Conservation (phyloP, 2,797 vertebrate species). For the Myoxocephalus aenaeus region DNA sequence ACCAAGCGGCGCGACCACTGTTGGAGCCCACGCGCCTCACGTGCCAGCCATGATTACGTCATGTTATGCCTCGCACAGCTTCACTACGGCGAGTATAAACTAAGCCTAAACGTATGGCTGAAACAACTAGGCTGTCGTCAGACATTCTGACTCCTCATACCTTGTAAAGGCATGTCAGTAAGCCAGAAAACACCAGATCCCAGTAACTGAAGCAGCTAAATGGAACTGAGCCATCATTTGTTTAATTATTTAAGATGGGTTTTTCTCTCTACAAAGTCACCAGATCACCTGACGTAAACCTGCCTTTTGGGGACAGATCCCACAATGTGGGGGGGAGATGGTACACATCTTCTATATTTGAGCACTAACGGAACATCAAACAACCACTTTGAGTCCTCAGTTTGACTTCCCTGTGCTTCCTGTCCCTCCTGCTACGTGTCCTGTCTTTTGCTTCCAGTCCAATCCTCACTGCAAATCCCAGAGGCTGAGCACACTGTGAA, state of each 20-base stretch:
- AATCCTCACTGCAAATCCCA: background rate
- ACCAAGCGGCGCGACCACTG: no score
- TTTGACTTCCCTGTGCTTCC: constrained; percentile 12
- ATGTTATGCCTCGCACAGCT: no score
- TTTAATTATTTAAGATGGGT: background rate
- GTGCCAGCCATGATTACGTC: no score
- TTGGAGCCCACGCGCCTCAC: no score
- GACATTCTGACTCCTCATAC: no score
- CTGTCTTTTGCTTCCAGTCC: constrained; percentile 28
- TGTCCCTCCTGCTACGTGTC: constrained; percentile 14
- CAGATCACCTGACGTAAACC: background rate
- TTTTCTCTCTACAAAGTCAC: no score
- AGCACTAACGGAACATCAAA: constrained; percentile 31
- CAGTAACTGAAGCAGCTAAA: background rate
- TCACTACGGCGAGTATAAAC: no score
- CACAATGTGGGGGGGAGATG: background rate
- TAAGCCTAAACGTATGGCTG: no score
- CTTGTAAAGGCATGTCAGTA: no score
- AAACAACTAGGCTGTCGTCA: no score
- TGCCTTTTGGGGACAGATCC: constrained; percentile 11
- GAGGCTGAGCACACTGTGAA: background rate
- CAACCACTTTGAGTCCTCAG: constrained; percentile 1
- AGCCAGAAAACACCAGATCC: no score
- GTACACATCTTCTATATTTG: constrained; percentile 20
- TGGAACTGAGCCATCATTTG: background rate